Evolutionary conservation across 2,888 invertebrate species (phyloP), one percentile per base, ranked within the genome.

Genomic region (Coelopa pilipes): DNA sequence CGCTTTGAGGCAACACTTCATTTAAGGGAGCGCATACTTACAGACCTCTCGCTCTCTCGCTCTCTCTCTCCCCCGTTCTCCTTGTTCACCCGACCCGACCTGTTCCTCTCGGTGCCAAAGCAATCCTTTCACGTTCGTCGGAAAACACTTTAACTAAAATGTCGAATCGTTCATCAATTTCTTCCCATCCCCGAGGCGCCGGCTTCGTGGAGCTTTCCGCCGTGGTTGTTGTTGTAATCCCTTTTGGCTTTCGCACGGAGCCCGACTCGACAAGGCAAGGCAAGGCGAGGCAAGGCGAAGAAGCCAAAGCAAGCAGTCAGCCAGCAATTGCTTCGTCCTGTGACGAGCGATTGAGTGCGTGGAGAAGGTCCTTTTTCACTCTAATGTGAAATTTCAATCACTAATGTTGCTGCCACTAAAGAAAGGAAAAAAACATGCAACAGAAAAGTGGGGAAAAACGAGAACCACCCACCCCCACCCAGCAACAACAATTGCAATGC

Each of bases 321-420:
- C 34, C 34, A 34, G 34, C 34, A 34, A 34, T 34, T 34, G 34
- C 34, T 34, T 13, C 79, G 78, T 80, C 80, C 82, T 81, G 83
- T 81, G 82, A 82, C 81, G 79, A 83, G 81, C 81, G 83, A 81
- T 83, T 82, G 80, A 83, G 81, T 81, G 82, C 82, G 80, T 77
- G 79, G 77, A 77, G 83, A 78, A 49, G 63, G 82, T 79, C 81
- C 79, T 81, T 82, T 82, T 82, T 81, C 83, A 81, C 82, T 82
- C 80, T 80, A 82, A 83, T 82, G 83, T 79, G 82, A 80, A 80
- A 83, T 82, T 82, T 83, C 82, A 82, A 82, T 82, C 82, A 82
- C 82, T 82, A 81, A 82, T 79, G 80, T 79, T 78, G 12, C 46
- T 65, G 34, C 17, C n/a, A 65, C 47, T 47, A 24, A 63, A 63